Evolutionary conservation across 1,140 invertebrate species (phyloP), one percentile per base, ranked within the genome.

Genomic region (Hylaeus anthracinus): DNA sequence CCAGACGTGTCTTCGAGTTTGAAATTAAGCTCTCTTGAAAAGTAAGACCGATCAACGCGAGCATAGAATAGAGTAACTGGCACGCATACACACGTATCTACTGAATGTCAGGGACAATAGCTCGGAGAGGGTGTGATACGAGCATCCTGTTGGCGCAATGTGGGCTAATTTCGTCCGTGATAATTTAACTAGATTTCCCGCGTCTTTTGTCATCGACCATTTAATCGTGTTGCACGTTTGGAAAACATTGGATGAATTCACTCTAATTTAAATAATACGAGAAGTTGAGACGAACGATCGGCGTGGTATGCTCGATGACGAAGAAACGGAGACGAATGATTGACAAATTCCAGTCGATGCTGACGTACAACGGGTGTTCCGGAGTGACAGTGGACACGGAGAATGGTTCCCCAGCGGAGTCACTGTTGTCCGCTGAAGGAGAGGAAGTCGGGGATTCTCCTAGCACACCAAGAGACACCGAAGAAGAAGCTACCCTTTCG

Each of bases 401-500:
- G 65, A 91, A 91, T 56, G 85, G 90, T 66, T 92, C 91, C 3
- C 91, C 91, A 53, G 89, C 88, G 1, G 89, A 90, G 43, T 93
- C 92, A 0, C 69, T 91, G 43, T 26, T 91, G 6, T 93, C 91
- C 1, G 90, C 85, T 2, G 91, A 91, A 43, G 90, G 90, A 10
- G 92, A 92, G 45, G 90, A 92, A 60, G 85, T 82, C 8, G 91
- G 88, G 2, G 91, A 92, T 82, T 93, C 92, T 0, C 89, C 91
- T 0, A 91, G 86, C 15, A 92, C 90, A 14, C 80, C 81, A 3
- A 88, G 89, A 10, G 91, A 92, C 45, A 91, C 90, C 8, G 92
- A 93, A 26, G 92, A 92, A 48, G 92, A 92, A 45, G 90, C 91
- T 0, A 91, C 90, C 14, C 81, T 92, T 6, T 93, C 92, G 6